Percentiles rank a stretch among this genome's conserved stretches.
These are phyloP conservation scores for Cerastis leucographa DNA, from an alignment of 2,888 invertebrate genomes.

Conservation along the genomic window DNA sequence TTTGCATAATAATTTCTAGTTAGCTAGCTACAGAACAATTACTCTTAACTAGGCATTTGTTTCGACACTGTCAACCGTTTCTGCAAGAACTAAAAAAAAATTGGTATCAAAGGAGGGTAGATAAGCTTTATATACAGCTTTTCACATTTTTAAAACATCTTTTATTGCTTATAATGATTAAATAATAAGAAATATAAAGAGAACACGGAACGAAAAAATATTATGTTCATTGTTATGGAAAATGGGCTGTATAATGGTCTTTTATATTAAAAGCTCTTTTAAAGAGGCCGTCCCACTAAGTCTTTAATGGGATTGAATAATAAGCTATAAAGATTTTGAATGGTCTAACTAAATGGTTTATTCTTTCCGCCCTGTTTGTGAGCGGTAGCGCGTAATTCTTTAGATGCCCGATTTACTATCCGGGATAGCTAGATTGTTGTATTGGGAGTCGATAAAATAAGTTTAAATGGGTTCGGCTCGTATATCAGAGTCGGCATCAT, in stretches of 20 bases:
- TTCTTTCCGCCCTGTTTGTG: constrained; percentile 82
- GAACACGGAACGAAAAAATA: constrained; percentile 80
- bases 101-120: neutral
- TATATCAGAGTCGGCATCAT: constrained; percentile 89
- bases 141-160: constrained; percentile 31
- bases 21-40: neutral
- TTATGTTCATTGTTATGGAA: constrained; percentile 86
- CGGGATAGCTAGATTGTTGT: constrained; percentile 81
- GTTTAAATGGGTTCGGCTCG: constrained; percentile 86
- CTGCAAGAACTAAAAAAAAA: neutral
- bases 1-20: neutral
- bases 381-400: constrained; percentile 80
- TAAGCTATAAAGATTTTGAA: constrained; percentile 88
- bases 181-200: constrained; percentile 83
- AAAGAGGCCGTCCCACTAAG: constrained; percentile 86
- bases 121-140: neutral
- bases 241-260: constrained; percentile 86
- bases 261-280: constrained; percentile 85
- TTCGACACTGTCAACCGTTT: neutral
- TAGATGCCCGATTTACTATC: constrained; percentile 85
- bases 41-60: neutral
- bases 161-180: constrained; percentile 81
- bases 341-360: constrained; percentile 86
- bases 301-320: constrained; percentile 88
- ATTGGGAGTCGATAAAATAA: constrained; percentile 88